Conservation (phyloP, 2,113 vertebrate species). For the Pomatorhinus ruficollis region DNA sequence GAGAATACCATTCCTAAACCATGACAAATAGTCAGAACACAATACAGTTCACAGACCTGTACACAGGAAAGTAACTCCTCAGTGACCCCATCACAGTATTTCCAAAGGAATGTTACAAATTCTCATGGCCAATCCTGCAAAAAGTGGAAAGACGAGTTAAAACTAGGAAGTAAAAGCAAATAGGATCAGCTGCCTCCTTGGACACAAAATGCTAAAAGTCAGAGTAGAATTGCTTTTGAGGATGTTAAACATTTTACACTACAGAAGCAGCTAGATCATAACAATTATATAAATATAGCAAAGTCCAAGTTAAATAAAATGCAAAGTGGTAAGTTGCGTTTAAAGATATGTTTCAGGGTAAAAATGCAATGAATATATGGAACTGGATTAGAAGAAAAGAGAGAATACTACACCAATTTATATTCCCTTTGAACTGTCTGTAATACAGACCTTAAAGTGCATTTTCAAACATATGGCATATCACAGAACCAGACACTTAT, state of each 20-base stretch:
- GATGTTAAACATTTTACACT: slow-evolving; percentile 1
- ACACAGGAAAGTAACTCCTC: background rate
- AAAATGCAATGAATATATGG: background rate
- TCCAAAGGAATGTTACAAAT: background rate
- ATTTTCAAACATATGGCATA: slow-evolving; percentile 56
- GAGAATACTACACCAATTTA: slow-evolving; percentile 4
- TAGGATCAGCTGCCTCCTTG: slow-evolving; percentile 4
- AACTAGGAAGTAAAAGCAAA: background rate
- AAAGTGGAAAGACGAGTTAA: background rate
- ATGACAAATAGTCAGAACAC: background rate
- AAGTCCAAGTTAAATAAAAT: slow-evolving; percentile 3
- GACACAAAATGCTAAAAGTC: background rate
- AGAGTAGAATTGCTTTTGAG: background rate
- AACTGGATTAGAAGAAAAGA: background rate
- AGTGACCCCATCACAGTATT: background rate
- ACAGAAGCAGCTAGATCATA: background rate
- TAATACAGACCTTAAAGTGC: slow-evolving; percentile 46
- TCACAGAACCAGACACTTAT: slow-evolving; percentile 45
- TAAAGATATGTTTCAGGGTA: background rate
- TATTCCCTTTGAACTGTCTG: slow-evolving; percentile 58
- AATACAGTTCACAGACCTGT: slow-evolving; percentile 39
- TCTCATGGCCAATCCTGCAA: slow-evolving; percentile 6
- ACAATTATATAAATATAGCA: background rate
- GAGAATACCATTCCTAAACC: background rate
- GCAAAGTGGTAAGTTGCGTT: background rate